Base-by-base conservation (phyloP, 2,888 invertebrate species). In the Drosophila rubida region DNA sequence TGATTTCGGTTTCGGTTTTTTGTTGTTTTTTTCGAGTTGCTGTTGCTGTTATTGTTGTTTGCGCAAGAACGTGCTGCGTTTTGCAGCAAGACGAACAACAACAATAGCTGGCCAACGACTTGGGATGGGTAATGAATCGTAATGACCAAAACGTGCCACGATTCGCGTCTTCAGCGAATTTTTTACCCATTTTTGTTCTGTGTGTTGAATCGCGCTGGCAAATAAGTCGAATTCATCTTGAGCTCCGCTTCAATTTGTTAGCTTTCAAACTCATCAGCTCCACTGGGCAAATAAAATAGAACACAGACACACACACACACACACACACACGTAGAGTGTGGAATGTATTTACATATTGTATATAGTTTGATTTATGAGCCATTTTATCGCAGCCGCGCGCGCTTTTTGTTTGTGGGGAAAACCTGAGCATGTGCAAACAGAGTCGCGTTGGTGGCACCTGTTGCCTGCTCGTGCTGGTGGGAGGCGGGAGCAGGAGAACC, bases 121-220 rank as follows among this genome's bases (percentile, higher is more conserved):
- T 69, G 61, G 58, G 55, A 67, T 58, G 54, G 77, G 62, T 74
- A 82, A 68, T 85, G 79, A 65, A 68, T 72, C 88, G 71, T 85
- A 83, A 83, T 83, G 88, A 85, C 59, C 71, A 77, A 83, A 83
- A 87, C 82, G 82, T 87, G 82, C 82, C 88, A 65, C 76, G 55
- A 74, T 46, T 73, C 50, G 63, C 67, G 62, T 66, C 71, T 63
- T 65, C 49, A 66, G 58, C 57, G 22, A 49, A 54, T 67, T 57
- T 73, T 59, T 49, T 60, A 13, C 3, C 13, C 14, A 22, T 11
- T 25, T 9, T 23, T 9, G 59, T 32, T 39, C 41, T 37, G 44
- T 61, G 58, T 55, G 48, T 32, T 42, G 37, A 42, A 51, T 37
- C 2, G 53, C 19, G 44, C 41, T 32, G 46, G 35, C 37, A 48